phyloP scores from a whole-genome alignment of 1,140 invertebrate species.

The Melanaphis sacchari region DNA sequence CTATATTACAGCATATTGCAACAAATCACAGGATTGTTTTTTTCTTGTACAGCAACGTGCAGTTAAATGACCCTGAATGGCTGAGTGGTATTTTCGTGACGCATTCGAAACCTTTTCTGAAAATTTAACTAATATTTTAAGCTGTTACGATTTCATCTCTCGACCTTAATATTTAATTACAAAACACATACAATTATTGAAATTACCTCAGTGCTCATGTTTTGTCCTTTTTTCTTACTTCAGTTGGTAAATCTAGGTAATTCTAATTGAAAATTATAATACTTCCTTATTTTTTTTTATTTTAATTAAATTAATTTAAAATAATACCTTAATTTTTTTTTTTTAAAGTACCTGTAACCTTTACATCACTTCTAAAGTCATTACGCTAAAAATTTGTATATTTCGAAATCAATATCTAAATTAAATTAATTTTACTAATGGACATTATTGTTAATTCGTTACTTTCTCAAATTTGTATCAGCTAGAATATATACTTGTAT shows the following conservation, averaged over 20 bases:
- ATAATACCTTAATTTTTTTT: neutral
- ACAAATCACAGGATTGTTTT: neutral
- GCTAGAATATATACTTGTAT: neutral
- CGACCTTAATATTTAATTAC: slow-evolving; percentile 7
- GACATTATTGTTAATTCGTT: neutral
- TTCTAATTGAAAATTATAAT: neutral
- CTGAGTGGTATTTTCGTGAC: slow-evolving; percentile 19
- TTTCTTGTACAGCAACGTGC: neutral
- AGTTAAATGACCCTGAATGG: slow-evolving; percentile 16
- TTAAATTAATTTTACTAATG: neutral
- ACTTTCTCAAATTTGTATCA: neutral
- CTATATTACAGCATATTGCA: neutral
- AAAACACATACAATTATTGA: neutral
- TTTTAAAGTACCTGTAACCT: neutral
- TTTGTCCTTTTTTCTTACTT: neutral
- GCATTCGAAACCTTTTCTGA: slow-evolving; percentile 20
- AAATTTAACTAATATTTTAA: neutral
- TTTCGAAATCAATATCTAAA: neutral
- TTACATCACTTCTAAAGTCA: neutral
- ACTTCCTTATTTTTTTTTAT: neutral
- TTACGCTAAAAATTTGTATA: neutral
- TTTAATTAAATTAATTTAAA: neutral
- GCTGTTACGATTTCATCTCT: neutral
- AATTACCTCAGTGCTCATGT: neutral
- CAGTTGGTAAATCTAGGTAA: neutral